A percentile compares a stretch with the other conserved stretches of the same genome.
These are phyloP conservation scores for Stenolophus ochropezus DNA, from an alignment of 2,888 invertebrate species.

Conservation along the genomic window DNA sequence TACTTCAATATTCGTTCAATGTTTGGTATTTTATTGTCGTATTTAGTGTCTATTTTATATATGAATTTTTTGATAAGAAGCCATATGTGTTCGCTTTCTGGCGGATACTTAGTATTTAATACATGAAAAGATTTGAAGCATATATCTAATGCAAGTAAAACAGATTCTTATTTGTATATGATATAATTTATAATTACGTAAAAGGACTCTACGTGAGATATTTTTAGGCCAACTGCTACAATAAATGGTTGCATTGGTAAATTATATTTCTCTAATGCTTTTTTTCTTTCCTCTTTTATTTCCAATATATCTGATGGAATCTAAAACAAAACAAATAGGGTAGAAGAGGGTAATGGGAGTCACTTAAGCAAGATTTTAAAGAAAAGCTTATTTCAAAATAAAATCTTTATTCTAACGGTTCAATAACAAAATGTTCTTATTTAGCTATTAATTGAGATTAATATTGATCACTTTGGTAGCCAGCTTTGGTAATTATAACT, in stretches of 20 bases:
- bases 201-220: background rate
- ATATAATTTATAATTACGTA: constrained; percentile 45
- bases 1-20: constrained; percentile 46
- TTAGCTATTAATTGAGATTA: background rate
- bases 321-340: no score
- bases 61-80: constrained; percentile 60
- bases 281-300: background rate
- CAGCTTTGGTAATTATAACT: background rate
- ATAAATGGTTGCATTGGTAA: constrained; percentile 51
- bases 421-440: background rate
- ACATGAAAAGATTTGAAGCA: constrained; percentile 63
- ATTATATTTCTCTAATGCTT: background rate
- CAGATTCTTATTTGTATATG: constrained; percentile 37
- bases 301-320: no score
- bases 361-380: no score
- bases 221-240: constrained; percentile 1
- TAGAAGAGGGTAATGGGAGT: no score
- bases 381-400: background rate
- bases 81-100: constrained; percentile 62
- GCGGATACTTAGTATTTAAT: constrained; percentile 60
- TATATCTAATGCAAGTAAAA: constrained; percentile 61
- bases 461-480: background rate
- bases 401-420: background rate
- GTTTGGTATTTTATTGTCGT: constrained; percentile 58
- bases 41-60: constrained; percentile 59